Percentiles rank a stretch among this genome's conserved stretches.
These are phyloP conservation scores for Machaerirhynchus nigripectus DNA, from an alignment of 2,113 vertebrate species.

Conservation along the genomic window DNA sequence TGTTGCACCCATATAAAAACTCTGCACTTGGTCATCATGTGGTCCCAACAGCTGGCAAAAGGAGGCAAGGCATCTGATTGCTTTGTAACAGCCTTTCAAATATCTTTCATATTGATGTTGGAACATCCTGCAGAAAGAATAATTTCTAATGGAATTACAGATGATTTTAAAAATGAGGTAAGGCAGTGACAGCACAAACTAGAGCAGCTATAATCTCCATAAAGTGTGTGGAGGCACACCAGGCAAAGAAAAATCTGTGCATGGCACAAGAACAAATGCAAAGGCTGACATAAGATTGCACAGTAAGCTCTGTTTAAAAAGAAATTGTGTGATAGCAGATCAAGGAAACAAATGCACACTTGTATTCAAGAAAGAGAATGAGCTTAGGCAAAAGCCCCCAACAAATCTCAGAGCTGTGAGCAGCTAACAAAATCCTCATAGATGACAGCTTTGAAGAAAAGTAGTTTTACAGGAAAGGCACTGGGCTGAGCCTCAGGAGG, in stretches of 20 bases:
- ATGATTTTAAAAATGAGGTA: not conserved
- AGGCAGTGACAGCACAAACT: not conserved
- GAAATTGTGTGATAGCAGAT: slow-evolving; percentile 18
- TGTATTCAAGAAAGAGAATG: slow-evolving; percentile 12
- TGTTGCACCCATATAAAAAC: not conserved
- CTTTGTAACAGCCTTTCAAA: not conserved
- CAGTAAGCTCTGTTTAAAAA: slow-evolving; percentile 29
- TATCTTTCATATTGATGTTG: not conserved
- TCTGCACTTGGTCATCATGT: not conserved
- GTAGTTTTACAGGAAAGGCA: not conserved
- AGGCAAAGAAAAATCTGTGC: not conserved
- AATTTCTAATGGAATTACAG: not conserved
- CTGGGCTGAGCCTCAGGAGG: slow-evolving; percentile 9
- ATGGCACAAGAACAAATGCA: slow-evolving; percentile 8
- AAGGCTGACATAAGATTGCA: not conserved
- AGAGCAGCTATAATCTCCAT: not conserved
- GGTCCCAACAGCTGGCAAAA: slow-evolving; percentile 6
- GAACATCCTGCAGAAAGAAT: not conserved
- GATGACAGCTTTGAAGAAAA: slow-evolving; percentile 42
- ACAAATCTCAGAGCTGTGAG: slow-evolving; percentile 14
- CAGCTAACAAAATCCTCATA: slow-evolving; percentile 15
- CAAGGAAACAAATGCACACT: slow-evolving; percentile 46
- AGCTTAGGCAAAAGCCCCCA: slow-evolving; percentile 8
- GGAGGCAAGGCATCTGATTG: not conserved
- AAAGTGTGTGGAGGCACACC: not conserved